Percentiles rank a stretch among this genome's conserved stretches.
These are phyloP conservation scores for Oscheius sp. DNA, from an alignment of 2,888 invertebrate species.

Conservation along the genomic window DNA sequence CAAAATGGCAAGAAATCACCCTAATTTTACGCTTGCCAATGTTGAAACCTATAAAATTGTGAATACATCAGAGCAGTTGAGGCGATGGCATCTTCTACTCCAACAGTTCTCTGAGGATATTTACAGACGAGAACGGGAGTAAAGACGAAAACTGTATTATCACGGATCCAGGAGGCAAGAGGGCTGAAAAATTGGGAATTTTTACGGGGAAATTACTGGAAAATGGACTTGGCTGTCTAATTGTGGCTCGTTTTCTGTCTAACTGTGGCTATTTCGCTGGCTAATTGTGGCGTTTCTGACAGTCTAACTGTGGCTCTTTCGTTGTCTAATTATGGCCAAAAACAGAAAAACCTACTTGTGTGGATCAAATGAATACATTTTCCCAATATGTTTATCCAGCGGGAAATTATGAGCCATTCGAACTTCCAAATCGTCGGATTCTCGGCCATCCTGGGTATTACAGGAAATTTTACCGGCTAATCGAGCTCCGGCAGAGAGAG, in stretches of 20 bases:
- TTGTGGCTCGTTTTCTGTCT: too few species aligned
- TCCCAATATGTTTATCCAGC: constrained; percentile 69
- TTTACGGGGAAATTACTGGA: too few species aligned
- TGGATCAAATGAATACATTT: constrained; percentile 70
- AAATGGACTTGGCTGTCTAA: too few species aligned
- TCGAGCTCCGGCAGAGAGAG: constrained; percentile 75
- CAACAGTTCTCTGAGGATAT: constrained; percentile 75
- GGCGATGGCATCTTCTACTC: constrained; percentile 76
- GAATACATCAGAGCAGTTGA: constrained; percentile 75
- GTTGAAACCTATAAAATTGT: constrained; percentile 68
- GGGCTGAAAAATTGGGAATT: too few species aligned
- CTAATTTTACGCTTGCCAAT: neutral
- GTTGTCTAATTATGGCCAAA: neutral
- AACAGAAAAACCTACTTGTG: constrained; percentile 60
- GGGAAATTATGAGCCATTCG: constrained; percentile 73
- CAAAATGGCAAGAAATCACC: neutral
- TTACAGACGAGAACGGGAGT: constrained; percentile 76
- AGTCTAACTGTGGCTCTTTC: too few species aligned
- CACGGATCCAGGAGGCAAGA: constrained; percentile 74
- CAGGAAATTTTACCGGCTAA: constrained; percentile 75
- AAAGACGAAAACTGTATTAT: constrained; percentile 74
- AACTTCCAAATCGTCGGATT: constrained; percentile 64
- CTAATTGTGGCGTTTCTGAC: too few species aligned
- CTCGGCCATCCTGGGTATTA: constrained; percentile 34
- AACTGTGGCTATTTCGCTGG: too few species aligned